A percentile compares a stretch with the other conserved stretches of the same genome.
These are phyloP conservation scores for Uropsilus gracilis DNA, from an alignment of 2,113 vertebrate genomes.

Conservation along the genomic window DNA sequence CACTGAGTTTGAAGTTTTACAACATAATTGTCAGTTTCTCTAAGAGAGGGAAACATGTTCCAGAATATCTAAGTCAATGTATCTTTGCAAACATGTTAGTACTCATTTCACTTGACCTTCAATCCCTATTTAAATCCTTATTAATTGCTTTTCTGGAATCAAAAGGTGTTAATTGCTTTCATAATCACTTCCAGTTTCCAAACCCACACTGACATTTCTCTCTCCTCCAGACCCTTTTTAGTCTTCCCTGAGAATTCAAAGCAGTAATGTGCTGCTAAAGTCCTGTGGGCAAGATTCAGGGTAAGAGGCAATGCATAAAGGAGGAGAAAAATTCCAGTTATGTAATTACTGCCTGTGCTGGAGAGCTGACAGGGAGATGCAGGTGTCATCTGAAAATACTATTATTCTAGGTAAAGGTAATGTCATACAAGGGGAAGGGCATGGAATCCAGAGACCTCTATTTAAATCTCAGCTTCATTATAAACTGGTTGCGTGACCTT, in stretches of 20 bases:
- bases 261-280: not conserved
- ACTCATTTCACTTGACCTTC: not conserved
- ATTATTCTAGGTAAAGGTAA: not conserved
- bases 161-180: constrained; percentile 57
- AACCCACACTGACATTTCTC: not conserved
- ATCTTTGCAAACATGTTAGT: constrained; percentile 25
- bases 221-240: not conserved
- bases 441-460: not conserved
- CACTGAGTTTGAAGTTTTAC: not conserved
- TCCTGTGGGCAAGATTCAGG: not conserved
- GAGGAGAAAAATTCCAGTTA: not conserved
- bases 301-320: not conserved
- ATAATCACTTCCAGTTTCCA: constrained; percentile 52
- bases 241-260: not conserved
- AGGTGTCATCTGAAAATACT: not conserved
- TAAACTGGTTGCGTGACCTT: not conserved
- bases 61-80: not conserved
- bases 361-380: not conserved
- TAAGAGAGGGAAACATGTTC: not conserved
- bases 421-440: not conserved
- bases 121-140: constrained; percentile 38
- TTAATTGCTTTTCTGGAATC: constrained; percentile 40
- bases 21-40: not conserved
- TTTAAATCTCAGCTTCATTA: constrained; percentile 7
- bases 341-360: not conserved